Base-by-base conservation (phyloP, 2,888 invertebrate species). In the Cheilosia vernalis region DNA sequence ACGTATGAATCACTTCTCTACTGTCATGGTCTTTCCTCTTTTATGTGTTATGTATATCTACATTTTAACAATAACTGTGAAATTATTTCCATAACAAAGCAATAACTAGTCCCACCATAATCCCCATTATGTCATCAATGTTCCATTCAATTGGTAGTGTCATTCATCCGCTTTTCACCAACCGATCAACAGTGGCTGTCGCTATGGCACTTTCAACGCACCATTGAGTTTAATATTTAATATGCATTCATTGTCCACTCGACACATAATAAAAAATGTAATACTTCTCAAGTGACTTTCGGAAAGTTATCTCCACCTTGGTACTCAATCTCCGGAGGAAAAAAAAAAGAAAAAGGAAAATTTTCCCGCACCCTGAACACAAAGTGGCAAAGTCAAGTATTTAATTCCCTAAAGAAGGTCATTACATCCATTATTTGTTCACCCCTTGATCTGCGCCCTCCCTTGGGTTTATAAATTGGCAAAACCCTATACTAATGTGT, bases 351-450 rank as follows among this genome's bases (percentile, higher is more conserved):
- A 10, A 19, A 63, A 17, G 19, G 15, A 58, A 27, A 27, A 27
- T 2, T 7, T 2, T 24, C 49, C 60, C 30, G 30, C 33, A 55
- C 42, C 63, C 55, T 17, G 27, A 24, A 37, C 58, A 27, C 47
- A 83, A 37, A 67, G 63, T 69, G 69, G 37, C 79, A 80, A 79
- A 80, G 80, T 80, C 80, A 84, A 84, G 84, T 70, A 74, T 64
- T 84, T 84, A 80, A 84, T 80, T 84, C 80, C 74, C 70, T 33
- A 55, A 84, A 84, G 84, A 84, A 84, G 84, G 84, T 80, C 84
- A 80, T 74, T 84, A 70, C 84, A 74, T 80, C 74, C 63, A n/a
- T 79, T 60, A 84, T 64, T 70, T 27, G 6, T 27, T 70, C 58
- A 66, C 74, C 64, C 67, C 72, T 42, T 66, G 27, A 2, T 4